These are phyloP conservation scores for Solenodon paradoxus DNA, from an alignment of 2,113 vertebrate species.

Conservation along the genomic window DNA sequence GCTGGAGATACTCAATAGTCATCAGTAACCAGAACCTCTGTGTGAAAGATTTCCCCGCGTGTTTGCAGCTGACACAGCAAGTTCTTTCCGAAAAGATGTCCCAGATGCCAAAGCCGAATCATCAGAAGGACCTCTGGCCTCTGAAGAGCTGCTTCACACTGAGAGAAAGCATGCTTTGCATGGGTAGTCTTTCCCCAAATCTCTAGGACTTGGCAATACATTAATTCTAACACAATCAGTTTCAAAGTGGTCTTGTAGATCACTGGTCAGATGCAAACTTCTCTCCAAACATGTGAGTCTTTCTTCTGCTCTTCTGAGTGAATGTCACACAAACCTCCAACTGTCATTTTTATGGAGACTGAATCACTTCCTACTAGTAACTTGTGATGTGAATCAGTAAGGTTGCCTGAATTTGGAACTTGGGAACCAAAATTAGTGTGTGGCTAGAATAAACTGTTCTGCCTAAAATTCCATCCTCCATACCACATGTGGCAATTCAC, in stretches of 20 bases:
- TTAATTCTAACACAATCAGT: background rate
- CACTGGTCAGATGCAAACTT: background rate
- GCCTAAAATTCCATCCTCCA: background rate
- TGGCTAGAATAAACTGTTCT: background rate
- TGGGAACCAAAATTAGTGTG: background rate
- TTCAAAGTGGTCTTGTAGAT: background rate
- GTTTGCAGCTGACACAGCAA: background rate
- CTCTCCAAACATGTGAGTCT: background rate
- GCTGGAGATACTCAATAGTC: background rate
- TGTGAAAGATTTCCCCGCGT: background rate
- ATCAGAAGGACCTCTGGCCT: background rate
- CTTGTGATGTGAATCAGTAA: background rate
- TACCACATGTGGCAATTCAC: background rate
- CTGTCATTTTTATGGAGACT: background rate
- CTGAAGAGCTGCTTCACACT: background rate
- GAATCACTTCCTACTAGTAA: background rate
- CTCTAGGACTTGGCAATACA: background rate
- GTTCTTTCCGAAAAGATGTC: background rate
- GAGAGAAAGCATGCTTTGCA: background rate
- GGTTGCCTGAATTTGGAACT: background rate
- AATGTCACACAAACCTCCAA: background rate
- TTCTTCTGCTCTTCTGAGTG: background rate
- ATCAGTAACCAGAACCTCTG: background rate
- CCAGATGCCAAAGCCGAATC: background rate
- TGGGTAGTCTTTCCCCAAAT: background rate